Base-by-base conservation (phyloP, 2,888 invertebrate species). In the Platycheirus albimanus region DNA sequence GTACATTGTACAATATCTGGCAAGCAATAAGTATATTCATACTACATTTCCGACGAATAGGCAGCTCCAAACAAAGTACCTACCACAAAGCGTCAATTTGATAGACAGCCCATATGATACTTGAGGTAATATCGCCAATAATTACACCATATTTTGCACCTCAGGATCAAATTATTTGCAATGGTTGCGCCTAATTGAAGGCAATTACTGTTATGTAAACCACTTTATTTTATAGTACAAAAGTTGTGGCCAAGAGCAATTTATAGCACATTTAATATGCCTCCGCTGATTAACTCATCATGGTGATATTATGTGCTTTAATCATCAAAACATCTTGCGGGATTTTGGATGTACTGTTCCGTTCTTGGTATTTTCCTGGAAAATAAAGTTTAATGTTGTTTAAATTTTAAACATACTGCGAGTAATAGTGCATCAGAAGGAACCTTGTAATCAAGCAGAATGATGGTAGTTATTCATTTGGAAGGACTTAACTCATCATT, bases 91-190 rank as follows among this genome's bases (percentile, higher is more conserved):
- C 19, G 11, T 45, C 45, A 28, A 61, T 43, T 15, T 56, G 67
- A 69, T 36, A 36, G 63, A 17, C 17, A 56, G 10, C 13, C 33
- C n/a, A 49, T 17, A 43, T 69, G 45, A 56, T 66, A 45, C 45
- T 58, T 51, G 61, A 36, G 69, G 47, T 63, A 38, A 69, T 45
- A 69, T 54, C 15, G 28, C n/a, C 30, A 61, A 52, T 56, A 38
- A 56, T 56, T 41, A 41, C 20, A 45, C 33, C 52, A 24, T 45
- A 15, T 52, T 41, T 47, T n/a, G 17, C 24, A 63, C 47, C 13
- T 54, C 24, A 54, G 33, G 54, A 63, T 56, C 47, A 41, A 52
- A 63, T 72, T 74, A 69, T 54, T 67, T 24, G 58, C 67, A 72
- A 72, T 61, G 58, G 51, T 20, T 52, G 33, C 17, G n/a, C 17